phyloP scores from a whole-genome alignment of 2,888 invertebrate species.

The Phortica magna region DNA sequence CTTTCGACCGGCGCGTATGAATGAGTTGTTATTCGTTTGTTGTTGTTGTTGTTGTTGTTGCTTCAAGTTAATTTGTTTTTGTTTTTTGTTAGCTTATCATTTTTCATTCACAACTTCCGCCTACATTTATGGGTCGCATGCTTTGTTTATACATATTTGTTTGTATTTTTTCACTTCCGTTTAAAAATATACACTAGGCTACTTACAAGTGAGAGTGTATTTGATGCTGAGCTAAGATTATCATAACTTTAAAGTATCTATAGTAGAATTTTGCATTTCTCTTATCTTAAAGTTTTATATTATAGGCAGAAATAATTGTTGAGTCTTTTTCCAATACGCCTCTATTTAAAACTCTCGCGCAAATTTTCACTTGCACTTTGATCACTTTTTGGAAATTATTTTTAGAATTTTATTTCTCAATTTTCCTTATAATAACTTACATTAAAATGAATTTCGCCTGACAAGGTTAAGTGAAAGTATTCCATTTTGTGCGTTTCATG shows the following conservation, averaged over 20 bases:
- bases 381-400: too few relatives aligned
- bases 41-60: neutral
- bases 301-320: too few relatives aligned
- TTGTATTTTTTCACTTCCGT: constrained; percentile 31
- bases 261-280: too few relatives aligned
- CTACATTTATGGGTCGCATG: constrained; percentile 49
- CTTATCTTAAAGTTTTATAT: too few relatives aligned
- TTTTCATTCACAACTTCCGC: constrained; percentile 45
- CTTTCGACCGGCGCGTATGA: constrained; percentile 59
- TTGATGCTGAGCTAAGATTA: too few relatives aligned
- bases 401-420: neutral
- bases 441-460: neutral
- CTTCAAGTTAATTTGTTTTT: neutral
- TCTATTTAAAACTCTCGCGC: too few relatives aligned
- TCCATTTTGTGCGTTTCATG: neutral
- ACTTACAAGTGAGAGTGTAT: too few relatives aligned
- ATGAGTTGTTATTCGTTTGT: constrained; percentile 43
- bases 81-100: constrained; percentile 6
- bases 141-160: constrained; percentile 41
- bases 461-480: neutral
- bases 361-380: too few relatives aligned
- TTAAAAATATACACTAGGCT: neutral
- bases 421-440: neutral
- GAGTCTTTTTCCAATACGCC: too few relatives aligned
- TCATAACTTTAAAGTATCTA: too few relatives aligned